phyloP scores from a whole-genome alignment of 2,888 invertebrate genomes.

The Fabriciana adippe region DNA sequence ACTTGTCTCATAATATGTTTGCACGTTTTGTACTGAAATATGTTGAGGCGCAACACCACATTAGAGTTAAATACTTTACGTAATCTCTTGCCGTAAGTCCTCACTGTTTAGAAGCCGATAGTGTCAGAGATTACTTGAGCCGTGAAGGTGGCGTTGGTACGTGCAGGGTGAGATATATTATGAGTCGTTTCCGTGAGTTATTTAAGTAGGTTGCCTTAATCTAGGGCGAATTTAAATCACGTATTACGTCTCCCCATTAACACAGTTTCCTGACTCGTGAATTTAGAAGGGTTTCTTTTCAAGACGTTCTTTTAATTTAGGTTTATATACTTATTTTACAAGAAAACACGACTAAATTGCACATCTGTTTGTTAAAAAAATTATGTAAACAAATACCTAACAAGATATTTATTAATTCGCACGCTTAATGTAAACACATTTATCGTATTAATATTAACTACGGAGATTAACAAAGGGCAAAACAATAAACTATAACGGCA shows the following conservation, averaged over 20 bases:
- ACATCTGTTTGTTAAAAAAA: neutral
- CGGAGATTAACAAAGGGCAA: conserved; percentile 26
- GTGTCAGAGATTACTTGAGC: conserved; percentile 31
- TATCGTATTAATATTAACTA: conserved; percentile 22
- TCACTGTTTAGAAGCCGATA: conserved; percentile 24
- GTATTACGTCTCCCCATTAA: conserved; percentile 36
- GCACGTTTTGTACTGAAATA: conserved; percentile 6
- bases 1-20: neutral
- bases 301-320: conserved; percentile 16
- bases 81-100: conserved; percentile 16
- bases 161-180: conserved; percentile 32
- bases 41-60: conserved; percentile 7
- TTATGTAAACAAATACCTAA: neutral
- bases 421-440: conserved; percentile 3
- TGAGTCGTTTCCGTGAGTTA: conserved; percentile 35
- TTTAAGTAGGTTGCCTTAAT: conserved; percentile 43
- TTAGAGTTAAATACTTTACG: conserved; percentile 16
- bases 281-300: conserved; percentile 25
- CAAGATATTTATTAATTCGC: neutral
- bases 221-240: conserved; percentile 45
- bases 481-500: conserved; percentile 33
- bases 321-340: conserved; percentile 6
- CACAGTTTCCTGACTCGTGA: conserved; percentile 32
- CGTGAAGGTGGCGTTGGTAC: conserved; percentile 28
- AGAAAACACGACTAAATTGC: neutral